These are phyloP conservation scores for Diuraphis noxia DNA, from an alignment of 1,140 invertebrate genomes.

Conservation along the genomic window DNA sequence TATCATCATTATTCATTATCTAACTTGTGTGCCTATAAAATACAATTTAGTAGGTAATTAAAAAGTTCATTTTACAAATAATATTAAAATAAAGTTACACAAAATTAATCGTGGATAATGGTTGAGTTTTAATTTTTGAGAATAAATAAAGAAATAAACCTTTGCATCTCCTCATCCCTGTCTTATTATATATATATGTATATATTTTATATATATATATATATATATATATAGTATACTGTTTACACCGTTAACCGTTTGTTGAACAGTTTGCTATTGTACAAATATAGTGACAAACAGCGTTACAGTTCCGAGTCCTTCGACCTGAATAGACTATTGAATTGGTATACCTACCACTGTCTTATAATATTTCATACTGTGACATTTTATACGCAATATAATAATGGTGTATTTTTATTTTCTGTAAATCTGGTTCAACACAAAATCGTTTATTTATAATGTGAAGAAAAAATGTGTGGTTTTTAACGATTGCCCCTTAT, in stretches of 20 bases:
- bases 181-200: neutral
- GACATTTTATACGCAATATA: neutral
- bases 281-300: neutral
- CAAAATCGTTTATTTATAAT: neutral
- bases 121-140: too few species aligned
- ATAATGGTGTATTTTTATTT: slow-evolving; percentile 1
- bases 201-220: too few species aligned
- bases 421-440: neutral
- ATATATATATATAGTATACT: neutral
- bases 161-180: neutral
- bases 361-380: neutral
- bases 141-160: neutral
- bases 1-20: neutral
- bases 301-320: neutral
- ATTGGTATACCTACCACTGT: neutral
- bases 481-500: neutral
- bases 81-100: neutral
- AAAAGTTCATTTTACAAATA: neutral
- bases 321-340: neutral
- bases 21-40: too few species aligned
- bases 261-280: neutral
- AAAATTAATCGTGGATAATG: too few species aligned
- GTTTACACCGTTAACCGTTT: neutral
- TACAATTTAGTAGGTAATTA: neutral
- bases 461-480: neutral